Percentiles rank a stretch among this genome's conserved stretches.
Conservation (phyloP, 2,888 invertebrate genomes). For the Globia sparganii region DNA sequence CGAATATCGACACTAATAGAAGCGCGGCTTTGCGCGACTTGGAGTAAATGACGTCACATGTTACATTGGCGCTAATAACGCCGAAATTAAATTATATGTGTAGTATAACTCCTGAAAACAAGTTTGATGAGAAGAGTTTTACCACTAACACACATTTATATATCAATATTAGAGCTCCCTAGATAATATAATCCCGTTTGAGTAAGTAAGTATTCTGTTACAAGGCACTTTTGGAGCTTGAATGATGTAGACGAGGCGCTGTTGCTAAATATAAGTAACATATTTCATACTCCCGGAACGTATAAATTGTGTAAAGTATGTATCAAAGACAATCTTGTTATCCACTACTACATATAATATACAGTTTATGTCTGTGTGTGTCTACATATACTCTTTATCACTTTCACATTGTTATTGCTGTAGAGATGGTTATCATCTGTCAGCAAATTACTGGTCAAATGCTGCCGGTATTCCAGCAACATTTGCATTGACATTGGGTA, state of each 20-base stretch:
- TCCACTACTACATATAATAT: too few relatives aligned
- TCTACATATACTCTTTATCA: too few relatives aligned
- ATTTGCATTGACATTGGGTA: too few relatives aligned
- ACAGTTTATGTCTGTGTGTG: too few relatives aligned
- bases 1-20: constrained; percentile 7
- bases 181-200: background rate
- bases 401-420: too few relatives aligned
- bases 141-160: background rate
- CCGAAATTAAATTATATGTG: background rate
- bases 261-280: background rate
- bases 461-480: too few relatives aligned
- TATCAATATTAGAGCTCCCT: background rate
- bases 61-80: background rate
- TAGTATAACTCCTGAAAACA: background rate
- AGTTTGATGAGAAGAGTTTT: background rate
- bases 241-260: background rate
- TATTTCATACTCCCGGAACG: too few relatives aligned
- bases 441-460: too few relatives aligned
- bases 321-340: too few relatives aligned
- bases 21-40: background rate
- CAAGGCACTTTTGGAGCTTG: background rate
- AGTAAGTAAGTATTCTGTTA: background rate
- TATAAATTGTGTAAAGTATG: too few relatives aligned
- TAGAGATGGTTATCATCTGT: too few relatives aligned
- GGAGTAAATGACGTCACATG: background rate